Percentiles rank a stretch among this genome's conserved stretches.
phyloP scores from a whole-genome alignment of 37 sponge, comb jelly and placozoan species.

The Cliona cf. orientalis region DNA sequence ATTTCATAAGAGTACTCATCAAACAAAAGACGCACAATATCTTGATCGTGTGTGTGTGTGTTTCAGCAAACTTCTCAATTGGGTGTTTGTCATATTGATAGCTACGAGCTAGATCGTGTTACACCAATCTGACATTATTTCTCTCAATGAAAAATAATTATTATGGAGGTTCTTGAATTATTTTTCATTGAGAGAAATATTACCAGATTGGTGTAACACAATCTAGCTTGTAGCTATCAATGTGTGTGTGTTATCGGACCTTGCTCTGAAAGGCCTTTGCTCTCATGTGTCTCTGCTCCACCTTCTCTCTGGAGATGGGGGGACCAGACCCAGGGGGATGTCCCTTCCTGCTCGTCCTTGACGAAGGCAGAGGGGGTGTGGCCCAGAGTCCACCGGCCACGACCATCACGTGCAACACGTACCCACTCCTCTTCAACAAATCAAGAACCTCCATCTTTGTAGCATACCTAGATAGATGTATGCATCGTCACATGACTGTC shows the following conservation, averaged over 20 bases:
- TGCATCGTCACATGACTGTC: too few species aligned
- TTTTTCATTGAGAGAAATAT: too few species aligned
- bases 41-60: not conserved
- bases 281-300: slow-evolving; percentile 46
- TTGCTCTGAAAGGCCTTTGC: slow-evolving; percentile 71
- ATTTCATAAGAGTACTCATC: not conserved
- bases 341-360: not conserved
- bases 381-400: slow-evolving; percentile 61
- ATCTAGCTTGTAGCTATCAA: too few species aligned
- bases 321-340: too few species aligned
- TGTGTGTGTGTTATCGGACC: slow-evolving; percentile 32
- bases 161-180: too few species aligned
- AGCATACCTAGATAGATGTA: slow-evolving; percentile 36
- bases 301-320: not conserved
- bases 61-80: too few species aligned
- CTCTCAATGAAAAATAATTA: too few species aligned
- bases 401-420: slow-evolving; percentile 46
- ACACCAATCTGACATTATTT: too few species aligned
- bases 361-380: not conserved
- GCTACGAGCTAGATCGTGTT: too few species aligned
- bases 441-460: slow-evolving; percentile 62
- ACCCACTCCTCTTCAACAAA: slow-evolving; percentile 39
- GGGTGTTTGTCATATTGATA: too few species aligned
- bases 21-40: not conserved
- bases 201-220: too few species aligned